Conservation (phyloP, 2,113 vertebrate species). For the Actenoides lindsayi region DNA sequence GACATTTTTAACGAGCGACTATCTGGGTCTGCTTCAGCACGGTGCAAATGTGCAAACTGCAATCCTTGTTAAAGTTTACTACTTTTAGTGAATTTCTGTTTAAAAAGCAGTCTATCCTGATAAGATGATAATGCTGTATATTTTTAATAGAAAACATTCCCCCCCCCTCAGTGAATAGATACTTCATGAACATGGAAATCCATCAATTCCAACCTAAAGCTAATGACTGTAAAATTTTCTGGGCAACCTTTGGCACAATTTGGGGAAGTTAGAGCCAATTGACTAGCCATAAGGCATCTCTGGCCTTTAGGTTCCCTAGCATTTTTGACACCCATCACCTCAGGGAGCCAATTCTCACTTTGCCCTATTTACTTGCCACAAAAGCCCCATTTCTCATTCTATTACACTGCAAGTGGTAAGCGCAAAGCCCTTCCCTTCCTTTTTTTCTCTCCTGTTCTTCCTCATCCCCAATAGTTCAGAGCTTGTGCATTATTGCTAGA, state of each 20-base stretch:
- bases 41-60: neutral
- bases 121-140: neutral
- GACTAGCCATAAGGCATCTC: constrained; percentile 33
- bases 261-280: constrained; percentile 9
- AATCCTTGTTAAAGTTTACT: neutral
- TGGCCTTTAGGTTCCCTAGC: constrained; percentile 30
- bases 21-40: neutral
- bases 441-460: neutral
- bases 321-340: constrained; percentile 32
- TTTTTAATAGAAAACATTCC: neutral
- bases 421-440: neutral
- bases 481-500: neutral
- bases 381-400: constrained; percentile 26
- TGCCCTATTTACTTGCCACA: neutral
- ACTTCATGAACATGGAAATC: neutral
- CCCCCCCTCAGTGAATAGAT: neutral
- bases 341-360: neutral
- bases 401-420: neutral
- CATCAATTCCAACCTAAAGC: neutral
- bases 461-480: neutral
- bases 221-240: constrained; percentile 37
- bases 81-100: neutral
- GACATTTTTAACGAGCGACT: neutral
- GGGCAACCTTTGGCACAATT: neutral
- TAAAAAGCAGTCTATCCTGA: no score